Evolutionary conservation across 2,888 invertebrate genomes (phyloP).

Genomic region (Ditula angustiorana): DNA sequence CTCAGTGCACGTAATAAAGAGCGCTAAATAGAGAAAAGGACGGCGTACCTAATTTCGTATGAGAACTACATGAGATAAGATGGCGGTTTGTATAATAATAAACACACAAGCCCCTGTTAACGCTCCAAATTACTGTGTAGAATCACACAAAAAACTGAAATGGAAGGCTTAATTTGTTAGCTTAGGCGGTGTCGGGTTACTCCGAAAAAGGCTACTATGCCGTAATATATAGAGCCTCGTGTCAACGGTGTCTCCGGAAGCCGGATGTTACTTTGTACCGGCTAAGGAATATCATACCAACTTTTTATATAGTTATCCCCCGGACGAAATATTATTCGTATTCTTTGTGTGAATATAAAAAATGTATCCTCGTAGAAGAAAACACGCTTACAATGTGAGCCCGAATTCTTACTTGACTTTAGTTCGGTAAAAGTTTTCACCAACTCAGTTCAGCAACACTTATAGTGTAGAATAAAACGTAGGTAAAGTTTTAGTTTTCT

Average conservation of each 20-base stretch:
- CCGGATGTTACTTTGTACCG: slow-evolving; percentile 9
- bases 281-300: slow-evolving; percentile 1
- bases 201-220: slow-evolving; percentile 10
- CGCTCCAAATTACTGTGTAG: neutral
- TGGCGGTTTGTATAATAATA: neutral
- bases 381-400: slow-evolving; percentile 1
- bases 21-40: too few species aligned
- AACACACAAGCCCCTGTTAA: neutral
- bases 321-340: neutral
- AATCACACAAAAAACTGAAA: neutral
- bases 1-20: too few species aligned
- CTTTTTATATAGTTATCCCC: slow-evolving; percentile 1
- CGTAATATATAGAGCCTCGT: slow-evolving; percentile 10
- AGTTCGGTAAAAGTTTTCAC: neutral
- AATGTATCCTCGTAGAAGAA: neutral
- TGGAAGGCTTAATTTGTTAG: slow-evolving; percentile 4
- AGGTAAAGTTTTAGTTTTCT: neutral
- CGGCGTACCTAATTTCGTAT: too few species aligned
- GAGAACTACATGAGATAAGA: too few species aligned
- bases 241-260: slow-evolving; percentile 10
- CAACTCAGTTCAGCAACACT: neutral
- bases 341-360: neutral
- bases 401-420: slow-evolving; percentile 1
- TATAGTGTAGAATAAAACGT: neutral
- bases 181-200: slow-evolving; percentile 17